These are phyloP conservation scores for Pissodes strobi DNA, from an alignment of 1,140 invertebrate species.

Conservation along the genomic window DNA sequence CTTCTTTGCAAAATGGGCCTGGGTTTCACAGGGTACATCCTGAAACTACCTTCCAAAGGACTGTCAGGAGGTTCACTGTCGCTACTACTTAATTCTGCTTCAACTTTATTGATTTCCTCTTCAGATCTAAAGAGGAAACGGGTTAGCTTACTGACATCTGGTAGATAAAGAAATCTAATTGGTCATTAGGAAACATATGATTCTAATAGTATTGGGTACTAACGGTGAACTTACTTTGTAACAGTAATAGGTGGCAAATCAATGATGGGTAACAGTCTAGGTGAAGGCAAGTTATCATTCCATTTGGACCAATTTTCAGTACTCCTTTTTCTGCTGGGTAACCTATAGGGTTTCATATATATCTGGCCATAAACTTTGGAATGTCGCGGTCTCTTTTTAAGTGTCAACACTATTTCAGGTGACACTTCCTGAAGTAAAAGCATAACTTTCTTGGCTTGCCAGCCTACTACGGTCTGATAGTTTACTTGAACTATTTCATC, in stretches of 20 bases:
- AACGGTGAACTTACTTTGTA: conserved; percentile 63
- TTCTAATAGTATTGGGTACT: too few species aligned
- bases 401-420: conserved; percentile 78
- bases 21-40: conserved; percentile 76
- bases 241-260: conserved; percentile 65
- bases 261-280: conserved; percentile 67
- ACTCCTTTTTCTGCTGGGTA: conserved; percentile 75
- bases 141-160: too few species aligned
- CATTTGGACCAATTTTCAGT: conserved; percentile 67
- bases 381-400: conserved; percentile 84
- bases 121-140: too few species aligned
- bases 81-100: conserved; percentile 46
- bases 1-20: conserved; percentile 75
- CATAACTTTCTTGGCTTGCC: conserved; percentile 83
- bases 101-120: conserved; percentile 44
- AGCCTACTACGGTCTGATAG: conserved; percentile 90
- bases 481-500: conserved; percentile 94
- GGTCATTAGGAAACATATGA: too few species aligned
- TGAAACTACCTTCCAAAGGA: conserved; percentile 54
- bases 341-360: conserved; percentile 76
- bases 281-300: conserved; percentile 69
- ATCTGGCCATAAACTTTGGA: conserved; percentile 83
- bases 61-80: conserved; percentile 52
- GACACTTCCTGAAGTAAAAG: conserved; percentile 76
- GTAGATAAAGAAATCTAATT: too few species aligned